These are phyloP conservation scores for Eilema depressum DNA, from an alignment of 2,888 invertebrate species.

Conservation along the genomic window DNA sequence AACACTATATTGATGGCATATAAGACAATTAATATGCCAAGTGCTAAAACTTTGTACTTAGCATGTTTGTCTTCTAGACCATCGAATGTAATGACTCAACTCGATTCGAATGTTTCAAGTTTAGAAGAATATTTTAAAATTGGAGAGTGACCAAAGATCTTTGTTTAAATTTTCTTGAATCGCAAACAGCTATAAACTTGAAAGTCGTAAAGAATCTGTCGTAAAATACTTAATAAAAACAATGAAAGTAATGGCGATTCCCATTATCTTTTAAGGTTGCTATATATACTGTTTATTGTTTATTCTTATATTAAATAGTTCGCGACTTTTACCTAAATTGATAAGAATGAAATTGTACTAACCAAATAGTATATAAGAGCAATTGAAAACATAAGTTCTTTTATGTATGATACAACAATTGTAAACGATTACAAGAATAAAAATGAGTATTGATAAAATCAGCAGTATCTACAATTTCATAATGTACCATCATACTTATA, in stretches of 20 bases:
- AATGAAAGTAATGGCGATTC: conserved; percentile 49
- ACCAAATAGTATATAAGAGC: neutral
- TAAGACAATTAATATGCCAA: too few relatives aligned
- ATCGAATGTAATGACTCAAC: too few relatives aligned
- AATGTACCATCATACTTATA: too few relatives aligned
- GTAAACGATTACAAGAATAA: too few relatives aligned
- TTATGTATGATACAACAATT: neutral
- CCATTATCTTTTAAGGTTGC: conserved; percentile 45
- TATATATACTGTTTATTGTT: neutral
- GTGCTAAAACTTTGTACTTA: too few relatives aligned
- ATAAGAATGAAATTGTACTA: neutral
- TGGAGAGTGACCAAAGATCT: conserved; percentile 31
- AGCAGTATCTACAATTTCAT: too few relatives aligned
- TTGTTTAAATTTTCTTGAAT: conserved; percentile 39
- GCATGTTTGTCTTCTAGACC: too few relatives aligned
- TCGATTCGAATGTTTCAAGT: neutral
- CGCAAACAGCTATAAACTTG: conserved; percentile 46
- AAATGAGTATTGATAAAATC: too few relatives aligned
- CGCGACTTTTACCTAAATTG: neutral
- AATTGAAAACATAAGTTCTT: neutral
- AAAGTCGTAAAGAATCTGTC: conserved; percentile 48
- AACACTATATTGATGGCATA: too few relatives aligned
- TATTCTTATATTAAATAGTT: neutral
- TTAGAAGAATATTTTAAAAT: neutral
- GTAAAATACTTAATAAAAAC: conserved; percentile 58